phyloP scores from a whole-genome alignment of 2,113 vertebrate genomes.

The Oryzias curvinotus region DNA sequence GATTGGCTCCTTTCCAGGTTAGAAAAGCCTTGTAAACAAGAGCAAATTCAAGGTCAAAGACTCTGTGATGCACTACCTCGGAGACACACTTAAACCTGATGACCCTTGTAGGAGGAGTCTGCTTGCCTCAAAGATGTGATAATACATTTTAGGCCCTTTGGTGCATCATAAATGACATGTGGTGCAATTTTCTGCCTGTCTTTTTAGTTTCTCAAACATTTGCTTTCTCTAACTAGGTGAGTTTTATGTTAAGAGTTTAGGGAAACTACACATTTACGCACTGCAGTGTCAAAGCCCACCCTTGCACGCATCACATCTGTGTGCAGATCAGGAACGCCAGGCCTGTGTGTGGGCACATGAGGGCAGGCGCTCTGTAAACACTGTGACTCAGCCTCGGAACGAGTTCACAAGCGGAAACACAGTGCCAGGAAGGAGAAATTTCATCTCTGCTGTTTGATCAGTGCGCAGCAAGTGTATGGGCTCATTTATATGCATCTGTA shows the following conservation, averaged over 20 bases:
- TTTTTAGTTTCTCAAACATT: constrained; percentile 21
- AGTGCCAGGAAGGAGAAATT: constrained; percentile 52
- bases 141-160: constrained; percentile 31
- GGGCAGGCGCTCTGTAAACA: constrained; percentile 57
- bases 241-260: constrained; percentile 7
- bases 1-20: constrained; percentile 48
- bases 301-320: constrained; percentile 21
- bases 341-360: constrained; percentile 48
- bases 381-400: constrained; percentile 61
- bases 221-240: background rate
- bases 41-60: constrained; percentile 52
- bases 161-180: background rate
- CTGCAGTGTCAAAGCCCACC: background rate
- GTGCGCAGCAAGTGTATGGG: constrained; percentile 9
- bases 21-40: constrained; percentile 48
- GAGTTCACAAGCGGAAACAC: constrained; percentile 59
- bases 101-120: constrained; percentile 29
- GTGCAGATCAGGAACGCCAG: constrained; percentile 43
- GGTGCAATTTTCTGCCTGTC: constrained; percentile 22
- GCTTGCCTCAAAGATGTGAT: constrained; percentile 3
- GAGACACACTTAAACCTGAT: constrained; percentile 30
- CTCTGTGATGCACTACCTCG: constrained; percentile 45
- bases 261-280: constrained; percentile 6
- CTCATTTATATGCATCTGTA: constrained; percentile 27
- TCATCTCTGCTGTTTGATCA: constrained; percentile 37